Evolutionary conservation across 30 jellyfish, hydroid and myxozoan species (phyloP).

Genomic region (Aurelia coerulea): DNA sequence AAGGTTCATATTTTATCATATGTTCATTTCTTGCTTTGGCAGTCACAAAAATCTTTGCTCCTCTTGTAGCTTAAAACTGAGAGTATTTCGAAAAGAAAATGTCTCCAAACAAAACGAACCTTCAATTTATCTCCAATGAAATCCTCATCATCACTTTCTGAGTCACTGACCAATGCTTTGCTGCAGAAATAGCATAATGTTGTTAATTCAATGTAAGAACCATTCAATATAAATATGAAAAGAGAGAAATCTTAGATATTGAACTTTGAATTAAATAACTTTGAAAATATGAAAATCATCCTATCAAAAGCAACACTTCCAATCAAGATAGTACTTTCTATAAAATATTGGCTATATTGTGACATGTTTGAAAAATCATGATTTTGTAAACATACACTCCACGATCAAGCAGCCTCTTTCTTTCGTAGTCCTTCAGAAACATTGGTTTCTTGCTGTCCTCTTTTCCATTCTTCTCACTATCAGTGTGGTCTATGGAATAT

Average conservation of each 20-base stretch:
- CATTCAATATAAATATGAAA: too few relatives aligned
- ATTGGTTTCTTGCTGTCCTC: constrained; percentile 59
- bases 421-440: constrained; percentile 80
- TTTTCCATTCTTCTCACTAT: constrained; percentile 10
- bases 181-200: constrained; percentile 19
- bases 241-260: too few relatives aligned
- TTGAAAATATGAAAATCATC: neutral
- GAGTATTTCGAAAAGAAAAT: too few relatives aligned
- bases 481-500: neutral
- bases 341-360: too few relatives aligned
- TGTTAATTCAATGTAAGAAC: neutral
- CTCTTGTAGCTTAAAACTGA: too few relatives aligned
- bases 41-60: too few relatives aligned
- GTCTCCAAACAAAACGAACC: neutral
- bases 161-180: constrained; percentile 92
- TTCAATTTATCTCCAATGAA: constrained; percentile 1
- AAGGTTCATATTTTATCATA: too few relatives aligned
- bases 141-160: constrained; percentile 79
- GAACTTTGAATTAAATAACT: neutral
- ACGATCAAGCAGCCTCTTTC: constrained; percentile 64
- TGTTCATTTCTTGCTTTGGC: too few relatives aligned
- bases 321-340: too few relatives aligned
- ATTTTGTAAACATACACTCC: constrained; percentile 55
- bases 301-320: neutral
- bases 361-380: too few relatives aligned